Evolutionary conservation across 1,140 invertebrate species (phyloP).

Genomic region (Drosophila sechellia): DNA sequence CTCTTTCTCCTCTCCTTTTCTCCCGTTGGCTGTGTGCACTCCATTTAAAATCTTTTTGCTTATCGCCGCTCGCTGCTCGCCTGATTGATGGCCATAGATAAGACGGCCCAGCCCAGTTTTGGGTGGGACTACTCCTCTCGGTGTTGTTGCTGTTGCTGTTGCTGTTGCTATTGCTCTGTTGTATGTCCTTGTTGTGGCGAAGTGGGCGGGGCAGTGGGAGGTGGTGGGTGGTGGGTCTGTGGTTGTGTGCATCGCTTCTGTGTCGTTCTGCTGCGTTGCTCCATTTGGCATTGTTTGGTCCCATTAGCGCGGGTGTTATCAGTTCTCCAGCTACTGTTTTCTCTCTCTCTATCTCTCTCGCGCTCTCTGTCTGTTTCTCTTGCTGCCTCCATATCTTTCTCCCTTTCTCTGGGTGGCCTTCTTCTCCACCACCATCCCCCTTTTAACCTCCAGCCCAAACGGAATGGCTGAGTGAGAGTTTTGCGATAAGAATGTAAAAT

Average conservation of each 20-base stretch:
- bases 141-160: not conserved
- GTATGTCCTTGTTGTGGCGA: conserved; percentile 43
- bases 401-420: not conserved
- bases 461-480: conserved; percentile 84
- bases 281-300: conserved; percentile 83
- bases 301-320: conserved; percentile 84
- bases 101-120: conserved; percentile 71
- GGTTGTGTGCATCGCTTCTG: conserved; percentile 37
- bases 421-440: not conserved
- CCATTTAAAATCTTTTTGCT: conserved; percentile 84
- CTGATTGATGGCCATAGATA: conserved; percentile 84
- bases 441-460: conserved; percentile 13
- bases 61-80: conserved; percentile 81
- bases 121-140: conserved; percentile 17
- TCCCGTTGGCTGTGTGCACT: conserved; percentile 57
- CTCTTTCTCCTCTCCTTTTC: conserved; percentile 3
- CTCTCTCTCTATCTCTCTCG: conserved; percentile 14
- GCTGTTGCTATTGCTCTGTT: conserved; percentile 18
- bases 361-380: conserved; percentile 10
- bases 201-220: not conserved
- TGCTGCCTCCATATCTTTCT: not conserved
- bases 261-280: conserved; percentile 59
- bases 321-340: conserved; percentile 64
- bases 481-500: conserved; percentile 84
- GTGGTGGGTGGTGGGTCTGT: conserved; percentile 28